Base-by-base conservation (phyloP, 2,888 invertebrate species). In the Apamea crenata region DNA sequence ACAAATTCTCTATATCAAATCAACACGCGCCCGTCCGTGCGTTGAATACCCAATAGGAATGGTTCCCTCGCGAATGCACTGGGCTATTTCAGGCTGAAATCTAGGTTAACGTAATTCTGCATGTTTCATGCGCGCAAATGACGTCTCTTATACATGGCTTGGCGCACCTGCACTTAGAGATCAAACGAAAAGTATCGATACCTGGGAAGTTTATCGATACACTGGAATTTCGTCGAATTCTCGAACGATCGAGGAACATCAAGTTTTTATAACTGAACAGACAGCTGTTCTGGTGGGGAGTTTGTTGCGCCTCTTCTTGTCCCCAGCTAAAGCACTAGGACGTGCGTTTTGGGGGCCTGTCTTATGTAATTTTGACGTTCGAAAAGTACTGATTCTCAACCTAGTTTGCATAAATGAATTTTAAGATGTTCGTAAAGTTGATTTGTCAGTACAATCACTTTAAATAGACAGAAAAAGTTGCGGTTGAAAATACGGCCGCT, bases 31-130 rank as follows among this genome's bases (percentile, higher is more conserved):
- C 47, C 56, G 73, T 65, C 77, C 74, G 68, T 84, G 81, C 59
- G 66, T 81, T 77, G 87, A 85, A 85, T 88, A 82, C 77, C 83
- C 83, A 89, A 88, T 85, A 87, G 74, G 78, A 85, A 77, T 86
- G 78, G 80, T 84, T 87, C 77, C 81, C 84, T 77, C 77, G 83
- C 83, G 72, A 88, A 88, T 90, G 90, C 90, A 91, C 77, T 40
- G 80, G 67, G 88, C 87, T 95, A 95, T 95, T 95, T 93, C 89
- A 87, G 92, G 85, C 88, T 69, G 83, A 92, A 93, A 95, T 91
- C 90, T 95, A 88, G 95, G 95, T 94, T 94, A 95, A 90, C 91
- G 87, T 90, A 90, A 92, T 91, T 93, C 91, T 83, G 90, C 90
- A 86, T 87, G 90, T 90, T 91, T 88, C 86, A 83, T 78, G 74